A percentile compares a stretch with the other conserved stretches of the same genome.
Evolutionary conservation across 2,113 vertebrate genomes (phyloP).

Genomic region (Prunella himalayana): DNA sequence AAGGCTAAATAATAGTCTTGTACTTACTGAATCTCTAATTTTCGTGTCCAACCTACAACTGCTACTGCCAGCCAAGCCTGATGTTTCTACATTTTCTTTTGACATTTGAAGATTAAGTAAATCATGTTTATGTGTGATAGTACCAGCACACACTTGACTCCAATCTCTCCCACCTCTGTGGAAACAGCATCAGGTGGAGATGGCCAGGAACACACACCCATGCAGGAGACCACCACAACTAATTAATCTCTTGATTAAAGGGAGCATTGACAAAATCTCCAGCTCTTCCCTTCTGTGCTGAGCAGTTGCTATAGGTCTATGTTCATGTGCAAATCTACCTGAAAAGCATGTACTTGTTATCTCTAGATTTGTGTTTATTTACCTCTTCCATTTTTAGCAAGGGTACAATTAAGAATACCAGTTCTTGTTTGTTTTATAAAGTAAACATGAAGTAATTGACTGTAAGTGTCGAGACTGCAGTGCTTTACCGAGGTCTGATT

Average conservation of each 20-base stretch:
- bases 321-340: not conserved
- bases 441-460: not conserved
- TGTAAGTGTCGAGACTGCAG: not conserved
- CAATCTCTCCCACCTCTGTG: not conserved
- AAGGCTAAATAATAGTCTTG: not conserved
- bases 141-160: constrained; percentile 3
- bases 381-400: not conserved
- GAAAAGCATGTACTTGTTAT: not conserved
- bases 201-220: not conserved
- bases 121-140: not conserved
- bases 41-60: not conserved
- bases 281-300: not conserved
- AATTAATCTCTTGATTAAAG: not conserved
- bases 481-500: not conserved
- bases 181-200: not conserved
- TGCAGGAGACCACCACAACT: not conserved
- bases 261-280: not conserved
- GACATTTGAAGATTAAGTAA: constrained; percentile 32
- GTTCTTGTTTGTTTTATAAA: constrained; percentile 2
- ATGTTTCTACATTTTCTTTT: constrained; percentile 12
- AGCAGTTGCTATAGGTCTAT: not conserved
- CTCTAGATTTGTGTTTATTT: not conserved
- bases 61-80: not conserved
- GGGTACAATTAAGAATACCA: not conserved
- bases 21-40: not conserved